Evolutionary conservation across 1,140 invertebrate genomes (phyloP).

Genomic region (Orussus abietinus): DNA sequence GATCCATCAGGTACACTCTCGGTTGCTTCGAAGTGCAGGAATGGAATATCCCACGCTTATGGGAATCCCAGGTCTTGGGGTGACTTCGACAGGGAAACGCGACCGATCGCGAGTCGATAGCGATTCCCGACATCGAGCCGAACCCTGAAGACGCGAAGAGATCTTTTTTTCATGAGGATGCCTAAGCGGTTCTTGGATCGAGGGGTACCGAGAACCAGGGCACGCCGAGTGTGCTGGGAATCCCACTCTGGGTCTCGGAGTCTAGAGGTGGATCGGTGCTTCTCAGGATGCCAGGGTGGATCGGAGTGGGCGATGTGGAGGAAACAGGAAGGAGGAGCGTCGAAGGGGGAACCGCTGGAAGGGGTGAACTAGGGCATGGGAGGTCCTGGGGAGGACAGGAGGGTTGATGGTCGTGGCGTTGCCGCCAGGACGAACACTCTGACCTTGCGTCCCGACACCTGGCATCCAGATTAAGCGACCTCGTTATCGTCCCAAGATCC

Average conservation of each 20-base stretch:
- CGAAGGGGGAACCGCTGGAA: no score
- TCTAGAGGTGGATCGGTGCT: conserved; percentile 10
- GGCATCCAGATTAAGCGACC: conserved; percentile 31
- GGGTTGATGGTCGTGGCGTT: conserved; percentile 41
- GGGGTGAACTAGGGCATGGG: conserved; percentile 4
- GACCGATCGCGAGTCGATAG: no score
- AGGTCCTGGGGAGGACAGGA: conserved; percentile 14
- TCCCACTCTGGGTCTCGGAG: conserved; percentile 5
- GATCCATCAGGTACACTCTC: no score
- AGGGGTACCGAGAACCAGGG: conserved; percentile 25
- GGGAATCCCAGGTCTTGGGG: no score
- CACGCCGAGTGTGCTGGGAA: conserved; percentile 12
- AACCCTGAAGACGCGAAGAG: conserved; percentile 17
- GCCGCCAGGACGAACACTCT: conserved; percentile 51
- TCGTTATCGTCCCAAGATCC: conserved; percentile 1
- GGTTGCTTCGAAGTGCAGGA: no score
- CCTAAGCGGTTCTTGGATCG: no score
- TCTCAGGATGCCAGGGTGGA: conserved; percentile 16
- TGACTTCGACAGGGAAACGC: no score
- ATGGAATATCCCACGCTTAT: no score
- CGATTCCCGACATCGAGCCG: no score
- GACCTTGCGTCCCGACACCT: conserved; percentile 41
- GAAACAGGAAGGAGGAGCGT: conserved; percentile 20
- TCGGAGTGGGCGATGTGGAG: conserved; percentile 7
- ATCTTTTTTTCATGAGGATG: no score